A percentile compares a stretch with the other conserved stretches of the same genome.
These are phyloP conservation scores for Melieria picta DNA, from an alignment of 2,888 invertebrate species.

Conservation along the genomic window DNA sequence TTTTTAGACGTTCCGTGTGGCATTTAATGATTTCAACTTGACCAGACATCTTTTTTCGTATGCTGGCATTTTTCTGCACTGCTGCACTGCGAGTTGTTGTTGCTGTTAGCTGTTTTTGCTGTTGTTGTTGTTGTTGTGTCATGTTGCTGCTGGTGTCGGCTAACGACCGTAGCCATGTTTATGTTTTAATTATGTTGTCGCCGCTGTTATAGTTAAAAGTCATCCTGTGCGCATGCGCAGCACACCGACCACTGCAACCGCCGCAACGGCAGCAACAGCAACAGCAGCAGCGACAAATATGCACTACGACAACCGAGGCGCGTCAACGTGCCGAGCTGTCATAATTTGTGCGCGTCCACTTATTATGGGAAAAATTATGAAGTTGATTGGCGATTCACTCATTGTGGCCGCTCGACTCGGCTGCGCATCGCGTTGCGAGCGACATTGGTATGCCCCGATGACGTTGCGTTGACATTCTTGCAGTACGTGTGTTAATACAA, in stretches of 20 bases:
- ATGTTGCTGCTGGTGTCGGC: background rate
- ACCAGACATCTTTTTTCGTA: conserved; percentile 30
- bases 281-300: background rate
- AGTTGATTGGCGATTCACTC: conserved; percentile 6
- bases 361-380: conserved; percentile 33
- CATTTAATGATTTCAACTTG: conserved; percentile 26
- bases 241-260: background rate
- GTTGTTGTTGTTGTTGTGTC: background rate
- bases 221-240: conserved; percentile 7
- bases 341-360: conserved; percentile 22
- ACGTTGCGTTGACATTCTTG: background rate
- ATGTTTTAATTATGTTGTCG: conserved; percentile 35
- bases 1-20: conserved; percentile 5
- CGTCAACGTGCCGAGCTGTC: conserved; percentile 7
- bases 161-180: conserved; percentile 18
- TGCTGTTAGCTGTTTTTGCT: background rate
- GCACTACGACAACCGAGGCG: background rate
- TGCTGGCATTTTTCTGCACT: background rate
- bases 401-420: too few species aligned
- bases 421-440: conserved; percentile 12
- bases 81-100: too few species aligned
- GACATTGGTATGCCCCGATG: conserved; percentile 24
- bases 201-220: conserved; percentile 30
- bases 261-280: conserved; percentile 9
- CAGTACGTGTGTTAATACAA: conserved; percentile 32